These are phyloP conservation scores for Lasius platythorax DNA, from an alignment of 2,888 invertebrate genomes.

Conservation along the genomic window DNA sequence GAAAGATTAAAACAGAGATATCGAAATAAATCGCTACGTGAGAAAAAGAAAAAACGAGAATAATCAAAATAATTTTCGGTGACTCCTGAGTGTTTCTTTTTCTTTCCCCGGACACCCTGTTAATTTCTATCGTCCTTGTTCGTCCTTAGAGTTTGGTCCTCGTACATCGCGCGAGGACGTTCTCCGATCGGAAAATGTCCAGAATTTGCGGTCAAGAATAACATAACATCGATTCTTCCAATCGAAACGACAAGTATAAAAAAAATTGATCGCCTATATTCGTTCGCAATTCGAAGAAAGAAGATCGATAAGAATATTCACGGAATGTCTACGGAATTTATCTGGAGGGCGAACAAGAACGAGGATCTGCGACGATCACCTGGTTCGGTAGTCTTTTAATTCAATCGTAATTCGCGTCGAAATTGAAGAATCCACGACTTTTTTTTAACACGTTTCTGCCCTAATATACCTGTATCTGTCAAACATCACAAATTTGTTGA, in stretches of 20 bases:
- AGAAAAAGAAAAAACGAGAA: constrained; percentile 5
- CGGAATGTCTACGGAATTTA: constrained; percentile 39
- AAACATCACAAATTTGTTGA: neutral
- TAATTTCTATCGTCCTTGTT: constrained; percentile 26
- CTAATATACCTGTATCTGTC: neutral
- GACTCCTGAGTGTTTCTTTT: neutral
- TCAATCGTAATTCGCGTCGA: neutral
- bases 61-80: neutral
- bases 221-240: constrained; percentile 1
- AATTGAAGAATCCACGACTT: constrained; percentile 20
- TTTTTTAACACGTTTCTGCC: neutral
- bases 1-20: constrained; percentile 8
- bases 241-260: constrained; percentile 8
- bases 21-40: constrained; percentile 5
- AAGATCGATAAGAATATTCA: constrained; percentile 16
- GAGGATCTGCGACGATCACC: constrained; percentile 9
- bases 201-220: neutral
- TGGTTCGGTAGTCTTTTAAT: constrained; percentile 38
- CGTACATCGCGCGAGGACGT: neutral
- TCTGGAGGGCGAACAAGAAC: constrained; percentile 29
- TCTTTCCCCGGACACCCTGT: neutral
- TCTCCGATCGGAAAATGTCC: constrained; percentile 20
- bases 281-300: neutral
- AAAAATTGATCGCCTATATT: neutral
- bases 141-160: constrained; percentile 12